Conservation (phyloP, 2,888 invertebrate genomes). For the Tuberolachnus salignus region DNA sequence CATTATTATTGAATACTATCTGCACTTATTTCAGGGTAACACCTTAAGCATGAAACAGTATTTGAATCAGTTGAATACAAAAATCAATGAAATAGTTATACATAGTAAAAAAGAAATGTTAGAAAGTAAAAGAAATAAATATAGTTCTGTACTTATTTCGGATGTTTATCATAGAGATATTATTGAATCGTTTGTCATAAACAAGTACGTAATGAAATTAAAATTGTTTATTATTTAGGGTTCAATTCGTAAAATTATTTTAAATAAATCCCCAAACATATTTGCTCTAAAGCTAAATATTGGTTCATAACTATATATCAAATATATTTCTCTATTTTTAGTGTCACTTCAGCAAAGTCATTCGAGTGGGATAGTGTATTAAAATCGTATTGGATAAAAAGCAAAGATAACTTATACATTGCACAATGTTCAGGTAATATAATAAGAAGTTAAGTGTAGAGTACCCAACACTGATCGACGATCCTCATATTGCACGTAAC, state of each 20-base stretch:
- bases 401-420: slow-evolving; percentile 33
- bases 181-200: slow-evolving; percentile 71
- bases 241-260: too few relatives aligned
- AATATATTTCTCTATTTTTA: not conserved
- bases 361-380: slow-evolving; percentile 45
- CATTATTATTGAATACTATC: not conserved
- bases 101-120: slow-evolving; percentile 74
- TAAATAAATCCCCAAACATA: not conserved
- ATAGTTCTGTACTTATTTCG: slow-evolving; percentile 85
- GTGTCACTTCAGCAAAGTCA: slow-evolving; percentile 9
- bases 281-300: not conserved
- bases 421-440: slow-evolving; percentile 44
- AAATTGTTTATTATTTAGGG: too few relatives aligned
- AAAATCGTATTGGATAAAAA: slow-evolving; percentile 50
- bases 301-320: not conserved
- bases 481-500: too few relatives aligned
- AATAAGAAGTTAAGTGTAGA: not conserved
- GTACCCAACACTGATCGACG: not conserved
- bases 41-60: slow-evolving; percentile 79
- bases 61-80: slow-evolving; percentile 77
- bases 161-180: slow-evolving; percentile 93
- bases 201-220: slow-evolving; percentile 58
- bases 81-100: slow-evolving; percentile 82
- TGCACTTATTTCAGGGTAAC: slow-evolving; percentile 25
- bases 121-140: slow-evolving; percentile 83